A percentile compares a stretch with the other conserved stretches of the same genome.
These are phyloP conservation scores for Solenodon paradoxus DNA, from an alignment of 2,113 vertebrate species.

Conservation along the genomic window DNA sequence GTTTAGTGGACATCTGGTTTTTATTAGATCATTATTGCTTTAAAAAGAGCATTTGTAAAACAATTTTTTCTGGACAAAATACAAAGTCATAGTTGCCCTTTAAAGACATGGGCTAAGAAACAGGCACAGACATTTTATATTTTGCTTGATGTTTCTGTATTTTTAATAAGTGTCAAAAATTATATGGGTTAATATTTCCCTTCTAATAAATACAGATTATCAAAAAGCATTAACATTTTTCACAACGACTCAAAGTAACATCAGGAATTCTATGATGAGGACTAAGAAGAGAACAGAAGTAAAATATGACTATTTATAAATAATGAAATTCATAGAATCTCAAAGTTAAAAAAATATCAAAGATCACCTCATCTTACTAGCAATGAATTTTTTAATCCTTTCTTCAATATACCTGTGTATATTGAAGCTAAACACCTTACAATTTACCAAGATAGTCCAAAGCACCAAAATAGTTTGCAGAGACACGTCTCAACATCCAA, in stretches of 20 bases:
- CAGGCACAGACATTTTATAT: conserved; percentile 32
- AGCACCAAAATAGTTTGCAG: neutral
- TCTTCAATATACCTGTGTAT: neutral
- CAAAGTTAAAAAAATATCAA: conserved; percentile 7
- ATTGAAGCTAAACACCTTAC: neutral
- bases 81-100: conserved; percentile 17
- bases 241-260: neutral
- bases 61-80: conserved; percentile 40
- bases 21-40: conserved; percentile 46
- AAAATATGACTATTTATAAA: conserved; percentile 11
- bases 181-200: neutral
- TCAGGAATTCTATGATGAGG: neutral
- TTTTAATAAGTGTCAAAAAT: conserved; percentile 53
- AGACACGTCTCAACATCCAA: neutral
- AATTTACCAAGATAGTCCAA: neutral
- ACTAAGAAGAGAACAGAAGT: neutral
- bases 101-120: conserved; percentile 22
- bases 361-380: neutral
- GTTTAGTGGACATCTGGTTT: neutral
- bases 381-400: neutral
- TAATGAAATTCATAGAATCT: neutral
- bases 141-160: conserved; percentile 30
- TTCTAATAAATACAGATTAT: neutral
- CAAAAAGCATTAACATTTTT: conserved; percentile 4
- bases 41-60: conserved; percentile 38